These are phyloP conservation scores for Crioceris asparagi DNA, from an alignment of 2,888 invertebrate species.

Conservation along the genomic window DNA sequence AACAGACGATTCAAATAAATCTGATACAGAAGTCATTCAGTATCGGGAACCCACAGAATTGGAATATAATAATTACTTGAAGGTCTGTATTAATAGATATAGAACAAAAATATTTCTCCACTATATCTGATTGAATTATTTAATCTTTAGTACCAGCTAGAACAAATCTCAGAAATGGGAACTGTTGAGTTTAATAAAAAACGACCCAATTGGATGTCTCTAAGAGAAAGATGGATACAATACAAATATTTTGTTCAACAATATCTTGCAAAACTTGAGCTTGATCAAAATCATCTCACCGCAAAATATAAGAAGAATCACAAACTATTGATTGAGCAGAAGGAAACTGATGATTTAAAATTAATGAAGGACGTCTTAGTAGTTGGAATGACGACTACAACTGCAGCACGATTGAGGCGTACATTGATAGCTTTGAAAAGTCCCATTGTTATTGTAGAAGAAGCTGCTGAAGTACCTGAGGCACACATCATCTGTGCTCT, in stretches of 20 bases:
- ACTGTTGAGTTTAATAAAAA: too few species aligned
- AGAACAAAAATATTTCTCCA: too few species aligned
- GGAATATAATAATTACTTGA: too few species aligned
- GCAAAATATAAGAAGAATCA: slow-evolving; percentile 17
- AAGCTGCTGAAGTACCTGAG: slow-evolving; percentile 82
- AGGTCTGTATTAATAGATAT: too few species aligned
- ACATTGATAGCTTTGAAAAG: slow-evolving; percentile 44
- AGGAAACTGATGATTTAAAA: slow-evolving; percentile 41
- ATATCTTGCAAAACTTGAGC: not conserved
- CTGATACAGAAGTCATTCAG: too few species aligned
- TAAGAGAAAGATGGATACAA: not conserved
- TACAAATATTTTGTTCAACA: not conserved
- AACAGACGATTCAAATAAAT: too few species aligned
- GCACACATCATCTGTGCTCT: slow-evolving; percentile 30
- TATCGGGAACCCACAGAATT: too few species aligned
- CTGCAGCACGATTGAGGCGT: slow-evolving; percentile 56
- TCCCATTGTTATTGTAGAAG: slow-evolving; percentile 70
- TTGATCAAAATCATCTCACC: not conserved
- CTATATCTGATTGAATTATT: too few species aligned
- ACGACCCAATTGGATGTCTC: too few species aligned
- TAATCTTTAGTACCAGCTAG: too few species aligned
- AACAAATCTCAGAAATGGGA: too few species aligned
- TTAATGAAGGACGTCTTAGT: slow-evolving; percentile 44
- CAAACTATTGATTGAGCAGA: not conserved
- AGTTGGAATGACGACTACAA: slow-evolving; percentile 66